Evolutionary conservation across 2,888 invertebrate species (phyloP), one percentile per base, ranked within the genome.

Genomic region (Drosophila subquinaria): DNA sequence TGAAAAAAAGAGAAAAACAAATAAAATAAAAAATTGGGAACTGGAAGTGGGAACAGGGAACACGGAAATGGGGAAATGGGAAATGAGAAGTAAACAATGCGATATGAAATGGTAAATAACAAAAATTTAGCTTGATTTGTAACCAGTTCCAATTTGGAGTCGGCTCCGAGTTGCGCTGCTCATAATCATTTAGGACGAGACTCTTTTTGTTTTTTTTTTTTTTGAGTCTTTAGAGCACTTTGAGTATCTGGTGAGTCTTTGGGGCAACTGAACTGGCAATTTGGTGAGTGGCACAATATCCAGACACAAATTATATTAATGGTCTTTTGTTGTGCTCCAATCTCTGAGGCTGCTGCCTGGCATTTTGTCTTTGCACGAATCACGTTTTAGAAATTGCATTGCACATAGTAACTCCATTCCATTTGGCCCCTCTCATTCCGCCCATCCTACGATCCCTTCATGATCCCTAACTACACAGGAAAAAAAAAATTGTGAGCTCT

Each of bases 371-470:
- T 62, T 81, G 86, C 89, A 87, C 86, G 86, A 87, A 89, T 87
- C 90, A 87, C 86, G 86, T 87, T 87, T 90, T 90, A 84, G 90
- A 90, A 87, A 86, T 86, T 90, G 85, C 89, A 90, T 78, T 83
- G 84, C 82, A 68, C 75, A 87, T 71, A 69, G 86, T 56, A 61
- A 57, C 42, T 35, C 1, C 42, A 33, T 8, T 13, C 15, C 17
- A 5, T 4, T 8, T 42, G 36, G 6, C 1, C 9, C 11, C 3
- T 3, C n/a, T 20, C 13, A 9, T 5, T 1, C 20, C 27, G 13
- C 4, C 6, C 9, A 20, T 17, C 30, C 53, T 27, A 10, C 11
- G 27, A 40, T 53, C 53, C 53, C 38, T 40, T 40, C 27, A 79
- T 73, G 82, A 81, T 87, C 73, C 73, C 55, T 74, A 76, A 79